Evolutionary conservation across 2,113 vertebrate species (phyloP).

Genomic region (Cephalopholis sonnerati): DNA sequence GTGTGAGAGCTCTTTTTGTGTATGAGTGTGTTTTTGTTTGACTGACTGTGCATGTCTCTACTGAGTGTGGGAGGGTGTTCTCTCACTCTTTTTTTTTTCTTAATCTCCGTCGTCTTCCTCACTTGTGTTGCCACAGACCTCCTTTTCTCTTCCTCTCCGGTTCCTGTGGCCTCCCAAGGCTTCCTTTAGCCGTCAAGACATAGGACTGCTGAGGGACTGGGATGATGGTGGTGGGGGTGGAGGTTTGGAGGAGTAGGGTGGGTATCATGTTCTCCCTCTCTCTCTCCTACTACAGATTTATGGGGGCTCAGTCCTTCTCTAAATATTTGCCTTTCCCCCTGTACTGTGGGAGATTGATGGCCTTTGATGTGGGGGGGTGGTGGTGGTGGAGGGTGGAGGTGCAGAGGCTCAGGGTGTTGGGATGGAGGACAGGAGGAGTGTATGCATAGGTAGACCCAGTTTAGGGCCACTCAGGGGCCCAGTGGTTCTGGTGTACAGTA

Average conservation of each 20-base stretch:
- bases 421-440: slow-evolving; percentile 66
- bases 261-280: slow-evolving; percentile 84
- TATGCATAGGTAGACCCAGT: slow-evolving; percentile 62
- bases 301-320: slow-evolving; percentile 86
- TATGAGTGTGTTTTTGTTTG: slow-evolving; percentile 68
- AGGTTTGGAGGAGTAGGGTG: slow-evolving; percentile 61
- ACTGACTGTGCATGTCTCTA: slow-evolving; percentile 40
- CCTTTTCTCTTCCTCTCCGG: slow-evolving; percentile 74
- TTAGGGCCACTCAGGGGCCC: slow-evolving; percentile 36
- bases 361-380: slow-evolving; percentile 81
- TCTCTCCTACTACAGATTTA: slow-evolving; percentile 87
- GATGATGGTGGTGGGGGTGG: slow-evolving; percentile 61
- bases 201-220: slow-evolving; percentile 76
- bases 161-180: slow-evolving; percentile 77
- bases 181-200: slow-evolving; percentile 76
- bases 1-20: slow-evolving; percentile 49
- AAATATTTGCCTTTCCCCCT: slow-evolving; percentile 89
- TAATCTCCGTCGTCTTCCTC: slow-evolving; percentile 62
- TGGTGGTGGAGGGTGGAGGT: slow-evolving; percentile 63
- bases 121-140: slow-evolving; percentile 73
- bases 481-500: slow-evolving; percentile 16
- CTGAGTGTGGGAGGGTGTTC: slow-evolving; percentile 53
- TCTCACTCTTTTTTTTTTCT: slow-evolving; percentile 26
- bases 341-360: slow-evolving; percentile 87
- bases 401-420: slow-evolving; percentile 65